Percentiles rank a stretch among this genome's conserved stretches.
Evolutionary conservation across 2,888 invertebrate genomes (phyloP).

Genomic region (Apomyelois bistriatella): DNA sequence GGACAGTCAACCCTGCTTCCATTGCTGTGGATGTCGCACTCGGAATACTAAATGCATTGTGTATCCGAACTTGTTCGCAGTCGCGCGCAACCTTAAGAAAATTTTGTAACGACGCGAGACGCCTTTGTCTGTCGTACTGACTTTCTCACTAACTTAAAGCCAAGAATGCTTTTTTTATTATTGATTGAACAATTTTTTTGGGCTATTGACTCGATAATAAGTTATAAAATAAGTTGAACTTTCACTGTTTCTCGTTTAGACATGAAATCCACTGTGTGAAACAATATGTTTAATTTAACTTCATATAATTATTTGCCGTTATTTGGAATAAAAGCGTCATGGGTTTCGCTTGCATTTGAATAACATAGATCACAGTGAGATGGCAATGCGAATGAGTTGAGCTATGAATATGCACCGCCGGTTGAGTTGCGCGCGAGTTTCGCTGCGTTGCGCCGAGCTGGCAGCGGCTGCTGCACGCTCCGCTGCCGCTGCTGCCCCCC

Average conservation of each 20-base stretch:
- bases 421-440: slow-evolving; percentile 51
- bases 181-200: too few species aligned
- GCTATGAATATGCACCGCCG: slow-evolving; percentile 41
- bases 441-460: slow-evolving; percentile 58
- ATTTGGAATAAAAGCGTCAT: slow-evolving; percentile 28
- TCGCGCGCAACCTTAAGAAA: slow-evolving; percentile 53
- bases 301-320: slow-evolving; percentile 20
- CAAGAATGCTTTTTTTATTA: slow-evolving; percentile 50
- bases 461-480: slow-evolving; percentile 73
- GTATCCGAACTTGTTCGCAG: slow-evolving; percentile 44
- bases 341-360: slow-evolving; percentile 28
- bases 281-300: too few species aligned
- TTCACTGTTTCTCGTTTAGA: too few species aligned
- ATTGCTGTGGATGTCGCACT: slow-evolving; percentile 47
- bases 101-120: slow-evolving; percentile 72
- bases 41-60: slow-evolving; percentile 73
- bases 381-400: slow-evolving; percentile 34
- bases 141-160: slow-evolving; percentile 53
- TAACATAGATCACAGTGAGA: slow-evolving; percentile 33
- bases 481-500: slow-evolving; percentile 58
- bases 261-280: too few species aligned
- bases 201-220: slow-evolving; percentile 24
- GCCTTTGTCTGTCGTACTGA: slow-evolving; percentile 66
- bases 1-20: slow-evolving; percentile 60
- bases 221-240: too few species aligned